Percentiles rank a stretch among this genome's conserved stretches.
Conservation (phyloP, 92 coral and sea anemone species). For the Epizoanthus scotinus region DNA sequence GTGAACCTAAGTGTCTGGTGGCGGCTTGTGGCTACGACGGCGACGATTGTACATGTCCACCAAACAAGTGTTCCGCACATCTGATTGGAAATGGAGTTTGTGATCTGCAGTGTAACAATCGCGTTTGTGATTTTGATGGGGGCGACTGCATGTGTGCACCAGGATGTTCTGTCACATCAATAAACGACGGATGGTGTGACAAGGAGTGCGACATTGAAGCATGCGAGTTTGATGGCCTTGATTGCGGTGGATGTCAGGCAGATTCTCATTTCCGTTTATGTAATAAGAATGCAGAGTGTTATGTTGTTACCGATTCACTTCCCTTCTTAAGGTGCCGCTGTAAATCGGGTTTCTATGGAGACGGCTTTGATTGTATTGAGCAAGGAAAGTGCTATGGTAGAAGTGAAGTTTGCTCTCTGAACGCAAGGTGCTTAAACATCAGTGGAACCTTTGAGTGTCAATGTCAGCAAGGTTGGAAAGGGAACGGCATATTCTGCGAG, state of each 20-base stretch:
- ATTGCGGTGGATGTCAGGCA: conserved; percentile 63
- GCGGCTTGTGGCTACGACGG: conserved; percentile 57
- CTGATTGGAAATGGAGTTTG: conserved; percentile 63
- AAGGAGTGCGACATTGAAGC: conserved; percentile 46
- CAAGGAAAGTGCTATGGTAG: conserved; percentile 60
- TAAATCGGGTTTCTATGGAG: conserved; percentile 57
- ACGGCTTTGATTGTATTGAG: conserved; percentile 61
- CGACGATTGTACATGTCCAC: conserved; percentile 59
- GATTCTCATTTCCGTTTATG: conserved; percentile 55
- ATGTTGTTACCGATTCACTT: conserved; percentile 34
- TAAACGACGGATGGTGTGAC: conserved; percentile 64
- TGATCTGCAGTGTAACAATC: conserved; percentile 52
- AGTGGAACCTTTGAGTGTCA: conserved; percentile 65
- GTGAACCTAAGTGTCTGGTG: conserved; percentile 55
- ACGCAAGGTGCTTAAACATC: conserved; percentile 48
- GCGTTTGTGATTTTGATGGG: conserved; percentile 60
- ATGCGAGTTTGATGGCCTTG: conserved; percentile 65
- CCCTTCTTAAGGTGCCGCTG: conserved; percentile 58
- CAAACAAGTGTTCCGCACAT: conserved; percentile 45
- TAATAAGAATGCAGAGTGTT: conserved; percentile 57
- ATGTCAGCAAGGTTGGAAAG: conserved; percentile 63
- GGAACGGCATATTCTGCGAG: conserved; percentile 69
- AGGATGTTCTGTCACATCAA: conserved; percentile 55
- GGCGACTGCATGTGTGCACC: conserved; percentile 66
- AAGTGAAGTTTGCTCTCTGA: conserved; percentile 50